Conservation (phyloP, 2,888 invertebrate genomes). For the Eristalinus aeneus region DNA sequence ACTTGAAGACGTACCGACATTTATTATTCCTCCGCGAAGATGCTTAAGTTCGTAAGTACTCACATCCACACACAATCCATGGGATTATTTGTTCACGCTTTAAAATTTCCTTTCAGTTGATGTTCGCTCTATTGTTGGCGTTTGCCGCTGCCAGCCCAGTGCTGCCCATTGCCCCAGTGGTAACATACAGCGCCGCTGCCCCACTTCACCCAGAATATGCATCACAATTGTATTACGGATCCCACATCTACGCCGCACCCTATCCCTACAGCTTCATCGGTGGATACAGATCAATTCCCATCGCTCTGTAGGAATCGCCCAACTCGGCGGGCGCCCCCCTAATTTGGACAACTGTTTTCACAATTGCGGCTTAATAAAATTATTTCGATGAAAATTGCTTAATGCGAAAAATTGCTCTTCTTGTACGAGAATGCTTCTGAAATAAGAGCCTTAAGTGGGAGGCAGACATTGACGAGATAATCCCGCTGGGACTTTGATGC, state of each 20-base stretch:
- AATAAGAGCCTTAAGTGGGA: background rate
- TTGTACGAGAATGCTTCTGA: background rate
- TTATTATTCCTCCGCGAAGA: conserved; percentile 9
- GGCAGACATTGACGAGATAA: background rate
- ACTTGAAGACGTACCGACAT: conserved; percentile 20
- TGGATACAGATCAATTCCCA: conserved; percentile 42
- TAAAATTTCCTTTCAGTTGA: conserved; percentile 44
- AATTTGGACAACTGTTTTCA: conserved; percentile 17
- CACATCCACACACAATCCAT: background rate
- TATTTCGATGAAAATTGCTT: conserved; percentile 25
- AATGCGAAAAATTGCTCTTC: background rate
- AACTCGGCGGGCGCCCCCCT: background rate
- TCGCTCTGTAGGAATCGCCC: conserved; percentile 23
- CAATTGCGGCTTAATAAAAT: conserved; percentile 44
- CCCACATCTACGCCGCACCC: conserved; percentile 76
- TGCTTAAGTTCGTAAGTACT: conserved; percentile 57
- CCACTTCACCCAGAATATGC: conserved; percentile 41
- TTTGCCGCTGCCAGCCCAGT: conserved; percentile 82
- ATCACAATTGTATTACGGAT: conserved; percentile 73
- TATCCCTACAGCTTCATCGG: conserved; percentile 73
- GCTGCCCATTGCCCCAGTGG: conserved; percentile 36
- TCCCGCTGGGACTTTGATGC: background rate
- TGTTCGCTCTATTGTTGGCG: conserved; percentile 80
- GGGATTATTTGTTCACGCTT: background rate
- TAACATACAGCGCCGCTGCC: conserved; percentile 46